Evolutionary conservation across 2,797 vertebrate species (phyloP).

Genomic region (Carduelis carduelis): DNA sequence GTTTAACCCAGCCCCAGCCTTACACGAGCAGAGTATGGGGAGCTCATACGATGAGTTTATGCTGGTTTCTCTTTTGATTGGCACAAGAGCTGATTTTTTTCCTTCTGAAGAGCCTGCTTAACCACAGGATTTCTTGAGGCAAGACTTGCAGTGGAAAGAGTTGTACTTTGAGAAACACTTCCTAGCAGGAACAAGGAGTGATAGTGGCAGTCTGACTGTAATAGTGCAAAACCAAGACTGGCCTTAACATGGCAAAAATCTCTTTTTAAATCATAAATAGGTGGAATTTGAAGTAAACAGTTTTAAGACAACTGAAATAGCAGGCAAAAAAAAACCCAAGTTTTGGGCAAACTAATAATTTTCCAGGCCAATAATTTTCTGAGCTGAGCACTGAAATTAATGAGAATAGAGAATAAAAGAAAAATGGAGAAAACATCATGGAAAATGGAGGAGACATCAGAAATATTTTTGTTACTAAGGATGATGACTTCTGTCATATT

Average conservation of each 20-base stretch:
- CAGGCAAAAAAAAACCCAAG: background rate
- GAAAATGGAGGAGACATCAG: background rate
- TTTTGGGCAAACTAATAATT: background rate
- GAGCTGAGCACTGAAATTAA: background rate
- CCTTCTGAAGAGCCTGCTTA: background rate
- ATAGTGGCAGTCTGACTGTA: background rate
- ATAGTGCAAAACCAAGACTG: background rate
- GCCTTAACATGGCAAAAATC: background rate
- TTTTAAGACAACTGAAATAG: background rate
- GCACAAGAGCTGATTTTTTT: background rate
- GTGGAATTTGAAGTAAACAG: background rate
- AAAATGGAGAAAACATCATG: background rate
- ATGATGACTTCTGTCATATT: background rate
- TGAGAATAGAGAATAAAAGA: background rate
- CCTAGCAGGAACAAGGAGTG: background rate
- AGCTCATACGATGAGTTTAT: fast-evolving
- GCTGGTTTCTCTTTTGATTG: background rate
- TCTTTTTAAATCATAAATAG: background rate
- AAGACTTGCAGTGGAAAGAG: background rate
- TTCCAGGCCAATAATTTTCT: background rate
- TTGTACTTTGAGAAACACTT: background rate
- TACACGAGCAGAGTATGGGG: background rate
- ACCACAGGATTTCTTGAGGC: background rate
- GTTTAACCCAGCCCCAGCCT: background rate
- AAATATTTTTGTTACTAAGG: background rate